phyloP scores from a whole-genome alignment of 2,888 invertebrate species.

The Perithous albicinctus region DNA sequence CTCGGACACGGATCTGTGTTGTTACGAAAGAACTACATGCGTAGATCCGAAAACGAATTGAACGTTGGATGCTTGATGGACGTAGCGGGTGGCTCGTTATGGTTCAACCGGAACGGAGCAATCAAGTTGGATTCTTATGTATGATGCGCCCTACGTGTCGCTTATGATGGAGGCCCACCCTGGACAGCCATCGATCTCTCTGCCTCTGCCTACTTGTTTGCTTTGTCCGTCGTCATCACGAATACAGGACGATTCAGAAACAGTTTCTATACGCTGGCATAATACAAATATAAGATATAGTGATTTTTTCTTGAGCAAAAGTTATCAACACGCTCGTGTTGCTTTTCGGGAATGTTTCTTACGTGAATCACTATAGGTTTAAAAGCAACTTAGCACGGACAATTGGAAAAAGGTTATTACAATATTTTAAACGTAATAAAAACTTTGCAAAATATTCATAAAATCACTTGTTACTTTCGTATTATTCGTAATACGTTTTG shows the following conservation, averaged over 20 bases:
- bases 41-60: slow-evolving; percentile 77
- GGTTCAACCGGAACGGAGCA: slow-evolving; percentile 77
- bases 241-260: slow-evolving; percentile 53
- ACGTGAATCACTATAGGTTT: not conserved
- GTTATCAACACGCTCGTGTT: not conserved
- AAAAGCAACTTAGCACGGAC: not conserved
- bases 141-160: slow-evolving; percentile 81
- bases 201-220: slow-evolving; percentile 71
- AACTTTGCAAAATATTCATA: not conserved
- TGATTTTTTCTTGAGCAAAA: not conserved
- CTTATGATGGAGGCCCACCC: slow-evolving; percentile 82
- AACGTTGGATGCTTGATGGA: slow-evolving; percentile 81
- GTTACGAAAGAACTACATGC: slow-evolving; percentile 48
- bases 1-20: slow-evolving; percentile 30
- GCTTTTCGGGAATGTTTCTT: not conserved
- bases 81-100: slow-evolving; percentile 83
- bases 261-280: not conserved
- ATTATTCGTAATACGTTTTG: too few species aligned
- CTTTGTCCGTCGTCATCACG: slow-evolving; percentile 67
- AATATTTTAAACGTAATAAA: not conserved
- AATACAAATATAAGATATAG: not conserved
- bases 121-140: slow-evolving; percentile 82
- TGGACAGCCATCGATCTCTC: slow-evolving; percentile 81
- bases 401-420: not conserved
- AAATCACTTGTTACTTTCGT: too few species aligned